Evolutionary conservation across 2,797 vertebrate genomes (phyloP), one percentile per base, ranked within the genome.

Genomic region (Nyctibius grandis): DNA sequence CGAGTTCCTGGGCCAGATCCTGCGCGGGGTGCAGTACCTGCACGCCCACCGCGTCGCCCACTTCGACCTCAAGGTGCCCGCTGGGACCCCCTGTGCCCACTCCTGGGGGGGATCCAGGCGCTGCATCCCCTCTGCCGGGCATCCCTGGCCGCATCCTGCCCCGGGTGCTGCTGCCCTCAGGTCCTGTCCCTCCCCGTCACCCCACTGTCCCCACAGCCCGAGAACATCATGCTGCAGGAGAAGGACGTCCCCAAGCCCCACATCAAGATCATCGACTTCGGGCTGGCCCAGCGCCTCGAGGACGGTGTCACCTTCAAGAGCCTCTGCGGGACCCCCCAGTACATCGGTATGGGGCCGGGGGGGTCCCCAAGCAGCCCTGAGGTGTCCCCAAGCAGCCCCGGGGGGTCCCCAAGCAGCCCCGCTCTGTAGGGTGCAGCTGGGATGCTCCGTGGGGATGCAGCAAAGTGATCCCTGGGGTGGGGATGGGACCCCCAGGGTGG

Each of bases 191-290:
- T n/a, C n/a, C 9, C 36, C 5, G 38, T 67, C 26, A 11, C 48
- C 23, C 54, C 20, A 5, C 21, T 7, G 22, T 48, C 12, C 42
- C 53, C 20, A 12, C 95, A 98, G 98, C 98, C 98, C 0, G 98
- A 99, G 97, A 99, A 98, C 92, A 98, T 98, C 82, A 98, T 98
- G 98, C 89, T 99, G 91, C 98, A 98, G n/a, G 96, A 98, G 76
- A 99, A 98, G 69, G 92, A 83, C 0, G 88, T 94, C 16, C 94
- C 97, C 28, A 92, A 96, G 23, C 98, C 98, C 9, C 45, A 70
- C 47, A 97, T 99, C 97, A 99, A 98, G 96, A 98, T 99, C 76
- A 98, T 98, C 0, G 98, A 99, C 94, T 98, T 99, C 0, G 98
- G 98, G 70, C 95, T 98, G 91, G 98, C 98, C 10, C 98, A 98